A percentile compares a stretch with the other conserved stretches of the same genome.
Evolutionary conservation across 2,888 invertebrate species (phyloP).

Genomic region (Drosophila antonietae): DNA sequence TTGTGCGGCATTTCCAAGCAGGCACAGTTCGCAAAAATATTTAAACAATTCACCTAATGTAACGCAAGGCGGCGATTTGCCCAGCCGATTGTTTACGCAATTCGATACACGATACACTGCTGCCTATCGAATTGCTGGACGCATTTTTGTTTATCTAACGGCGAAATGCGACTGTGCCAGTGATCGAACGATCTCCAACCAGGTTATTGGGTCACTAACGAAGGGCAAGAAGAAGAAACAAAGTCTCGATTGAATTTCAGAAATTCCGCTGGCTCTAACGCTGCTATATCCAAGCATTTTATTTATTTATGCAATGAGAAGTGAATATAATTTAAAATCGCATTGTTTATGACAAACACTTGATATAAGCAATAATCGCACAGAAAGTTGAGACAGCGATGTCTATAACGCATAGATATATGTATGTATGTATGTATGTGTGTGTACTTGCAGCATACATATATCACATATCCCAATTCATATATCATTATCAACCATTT

Average conservation of each 20-base stretch:
- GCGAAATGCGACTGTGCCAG: neutral
- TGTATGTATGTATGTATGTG: too few relatives aligned
- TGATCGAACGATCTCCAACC: neutral
- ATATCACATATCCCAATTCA: neutral
- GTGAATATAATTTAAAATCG: neutral
- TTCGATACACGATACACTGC: slow-evolving; percentile 3
- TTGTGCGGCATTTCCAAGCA: slow-evolving; percentile 12
- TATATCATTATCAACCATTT: neutral
- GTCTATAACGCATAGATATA: neutral
- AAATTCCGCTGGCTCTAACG: neutral
- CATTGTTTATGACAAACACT: neutral
- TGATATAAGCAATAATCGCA: neutral
- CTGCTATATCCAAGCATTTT: neutral
- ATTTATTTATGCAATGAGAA: neutral
- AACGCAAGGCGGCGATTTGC: too few relatives aligned
- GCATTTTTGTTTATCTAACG: slow-evolving; percentile 3
- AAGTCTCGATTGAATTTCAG: neutral
- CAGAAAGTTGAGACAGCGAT: neutral
- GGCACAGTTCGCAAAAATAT: slow-evolving; percentile 11
- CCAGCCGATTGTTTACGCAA: slow-evolving; percentile 13
- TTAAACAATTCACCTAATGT: neutral
- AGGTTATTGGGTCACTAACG: slow-evolving; percentile 5
- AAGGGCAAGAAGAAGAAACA: neutral
- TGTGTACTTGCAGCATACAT: too few relatives aligned
- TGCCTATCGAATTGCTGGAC: slow-evolving; percentile 10